Evolutionary conservation across 2,888 invertebrate genomes (phyloP).

Genomic region (Beris chalybata): DNA sequence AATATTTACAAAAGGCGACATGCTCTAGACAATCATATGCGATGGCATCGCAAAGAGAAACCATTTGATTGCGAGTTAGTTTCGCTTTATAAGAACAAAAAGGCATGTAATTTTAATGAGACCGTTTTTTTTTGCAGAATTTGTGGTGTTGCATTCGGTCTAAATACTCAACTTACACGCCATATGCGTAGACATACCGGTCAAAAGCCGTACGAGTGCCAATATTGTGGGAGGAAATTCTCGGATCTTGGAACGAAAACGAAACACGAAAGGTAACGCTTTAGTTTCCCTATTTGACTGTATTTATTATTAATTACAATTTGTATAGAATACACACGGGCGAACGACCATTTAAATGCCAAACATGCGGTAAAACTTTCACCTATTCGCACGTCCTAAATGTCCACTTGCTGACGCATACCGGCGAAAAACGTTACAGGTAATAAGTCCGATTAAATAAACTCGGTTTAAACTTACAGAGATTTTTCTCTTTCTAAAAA

Average conservation of each 20-base stretch:
- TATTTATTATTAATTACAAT: constrained; percentile 4
- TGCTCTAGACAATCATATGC: constrained; percentile 27
- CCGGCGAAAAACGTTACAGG: constrained; percentile 53
- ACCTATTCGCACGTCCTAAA: constrained; percentile 54
- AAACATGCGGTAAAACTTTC: constrained; percentile 53
- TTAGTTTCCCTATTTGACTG: background rate
- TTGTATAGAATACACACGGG: constrained; percentile 53
- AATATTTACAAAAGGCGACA: constrained; percentile 26
- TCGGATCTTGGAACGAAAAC: constrained; percentile 53
- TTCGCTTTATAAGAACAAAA: background rate
- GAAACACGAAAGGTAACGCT: constrained; percentile 53
- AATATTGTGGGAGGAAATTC: constrained; percentile 51
- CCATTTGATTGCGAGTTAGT: constrained; percentile 54
- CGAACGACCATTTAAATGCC: constrained; percentile 52
- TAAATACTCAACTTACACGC: constrained; percentile 53
- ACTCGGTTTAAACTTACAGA: background rate
- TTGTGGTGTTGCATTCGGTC: constrained; percentile 51
- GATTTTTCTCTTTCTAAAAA: background rate
- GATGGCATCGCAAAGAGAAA: constrained; percentile 45
- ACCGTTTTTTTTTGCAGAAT: constrained; percentile 46
- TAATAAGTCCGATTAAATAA: constrained; percentile 37
- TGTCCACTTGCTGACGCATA: constrained; percentile 51
- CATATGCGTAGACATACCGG: constrained; percentile 55
- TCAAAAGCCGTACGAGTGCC: constrained; percentile 51
- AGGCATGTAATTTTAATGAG: background rate